phyloP scores from a whole-genome alignment of 2,888 invertebrate genomes.

The Scaeva pyrastri region DNA sequence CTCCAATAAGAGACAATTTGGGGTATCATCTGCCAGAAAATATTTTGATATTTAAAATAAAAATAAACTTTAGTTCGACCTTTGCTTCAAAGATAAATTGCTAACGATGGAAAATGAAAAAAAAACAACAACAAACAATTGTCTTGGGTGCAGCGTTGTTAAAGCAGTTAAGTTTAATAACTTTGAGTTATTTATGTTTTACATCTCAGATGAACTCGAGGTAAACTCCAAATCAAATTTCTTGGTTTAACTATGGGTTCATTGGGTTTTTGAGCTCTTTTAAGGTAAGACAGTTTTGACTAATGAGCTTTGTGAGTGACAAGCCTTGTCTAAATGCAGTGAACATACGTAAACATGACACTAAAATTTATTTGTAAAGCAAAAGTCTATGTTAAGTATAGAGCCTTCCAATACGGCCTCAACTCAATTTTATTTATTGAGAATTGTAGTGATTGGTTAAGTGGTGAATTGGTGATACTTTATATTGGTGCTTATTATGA shows the following conservation, averaged over 20 bases:
- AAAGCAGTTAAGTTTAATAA: constrained; percentile 8
- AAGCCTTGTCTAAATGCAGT: not conserved
- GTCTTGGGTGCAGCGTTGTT: constrained; percentile 12
- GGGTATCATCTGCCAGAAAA: constrained; percentile 50
- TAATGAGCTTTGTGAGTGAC: not conserved
- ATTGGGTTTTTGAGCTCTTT: constrained; percentile 2
- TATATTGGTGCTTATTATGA: too few species aligned
- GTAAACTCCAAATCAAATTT: constrained; percentile 23
- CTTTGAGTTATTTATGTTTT: constrained; percentile 7
- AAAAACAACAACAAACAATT: not conserved
- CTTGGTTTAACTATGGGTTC: not conserved
- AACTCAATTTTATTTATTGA: too few species aligned
- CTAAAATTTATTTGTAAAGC: too few species aligned
- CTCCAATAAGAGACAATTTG: constrained; percentile 43
- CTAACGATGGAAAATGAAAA: not conserved
- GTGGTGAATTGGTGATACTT: too few species aligned
- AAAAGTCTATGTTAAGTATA: too few species aligned
- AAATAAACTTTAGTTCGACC: constrained; percentile 32
- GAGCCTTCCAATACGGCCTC: too few species aligned
- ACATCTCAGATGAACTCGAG: not conserved
- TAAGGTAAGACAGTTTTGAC: not conserved
- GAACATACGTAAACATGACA: too few species aligned
- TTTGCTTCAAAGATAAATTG: constrained; percentile 25
- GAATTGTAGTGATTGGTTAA: too few species aligned
- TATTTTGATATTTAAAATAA: constrained; percentile 53